Evolutionary conservation across 2,888 invertebrate species (phyloP).

Genomic region (Drosophila affinis): DNA sequence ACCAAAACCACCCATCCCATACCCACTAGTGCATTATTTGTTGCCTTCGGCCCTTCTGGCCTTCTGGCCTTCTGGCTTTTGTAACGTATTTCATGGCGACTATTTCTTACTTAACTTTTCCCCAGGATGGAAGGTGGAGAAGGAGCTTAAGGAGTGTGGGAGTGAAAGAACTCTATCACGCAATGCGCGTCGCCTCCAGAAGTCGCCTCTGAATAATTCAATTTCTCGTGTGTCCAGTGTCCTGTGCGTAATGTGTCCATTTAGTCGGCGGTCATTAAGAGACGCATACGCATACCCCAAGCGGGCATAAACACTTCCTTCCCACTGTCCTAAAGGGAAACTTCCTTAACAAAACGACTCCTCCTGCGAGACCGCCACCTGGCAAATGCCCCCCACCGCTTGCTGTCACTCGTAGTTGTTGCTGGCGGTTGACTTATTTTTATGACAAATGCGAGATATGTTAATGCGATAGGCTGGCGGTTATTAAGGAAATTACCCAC

Average conservation of each 20-base stretch:
- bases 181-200: conserved; percentile 65
- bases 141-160: not conserved
- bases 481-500: conserved; percentile 76
- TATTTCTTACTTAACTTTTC: conserved; percentile 17
- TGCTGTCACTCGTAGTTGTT: conserved; percentile 4
- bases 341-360: conserved; percentile 77
- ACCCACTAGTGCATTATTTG: conserved; percentile 5
- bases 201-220: conserved; percentile 68
- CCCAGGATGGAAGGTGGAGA: not conserved
- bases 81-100: conserved; percentile 56
- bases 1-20: conserved; percentile 46
- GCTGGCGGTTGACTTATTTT: conserved; percentile 64
- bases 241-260: conserved; percentile 75
- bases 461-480: conserved; percentile 73
- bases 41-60: conserved; percentile 10
- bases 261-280: conserved; percentile 69
- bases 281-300: conserved; percentile 55
- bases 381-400: conserved; percentile 11
- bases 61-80: conserved; percentile 19
- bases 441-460: conserved; percentile 78
- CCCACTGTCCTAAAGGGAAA: conserved; percentile 8
- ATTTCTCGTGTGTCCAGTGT: conserved; percentile 63
- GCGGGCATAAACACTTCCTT: conserved; percentile 69
- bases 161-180: conserved; percentile 42
- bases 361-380: not conserved